Evolutionary conservation across 2,797 vertebrate genomes (phyloP), one percentile per base, ranked within the genome.

Genomic region (Brachyalestes nurse): DNA sequence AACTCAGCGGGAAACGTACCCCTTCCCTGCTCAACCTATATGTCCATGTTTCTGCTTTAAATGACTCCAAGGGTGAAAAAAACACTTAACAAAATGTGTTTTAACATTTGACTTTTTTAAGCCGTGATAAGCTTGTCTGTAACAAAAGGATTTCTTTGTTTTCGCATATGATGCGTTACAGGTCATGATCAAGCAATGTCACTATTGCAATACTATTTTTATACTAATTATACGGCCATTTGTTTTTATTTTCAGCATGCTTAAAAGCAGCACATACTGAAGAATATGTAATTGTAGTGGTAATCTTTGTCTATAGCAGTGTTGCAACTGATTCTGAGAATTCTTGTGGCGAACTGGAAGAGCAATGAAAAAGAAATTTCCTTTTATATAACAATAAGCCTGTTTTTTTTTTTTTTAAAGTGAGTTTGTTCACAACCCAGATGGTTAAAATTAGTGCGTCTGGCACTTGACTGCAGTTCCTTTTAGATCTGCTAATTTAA

Each of bases 401-500:
- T n/a, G n/a, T n/a, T n/a, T n/a, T n/a, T n/a, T n/a, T n/a, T n/a
- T n/a, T n/a, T n/a, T n/a, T n/a, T n/a, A n/a, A n/a, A n/a, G 88
- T 21, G n/a, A 34, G 34, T 34, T 34, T 34, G n/a, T 62, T 64
- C 64, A 80, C 55, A 21, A 77, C 42, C 58, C 75, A 82, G 71
- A 69, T 86, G 87, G 80, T 65, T 75, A 77, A 58, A 72, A 92
- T 92, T 91, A 90, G 75, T 65, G 47, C 49, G 71, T 23, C 76
- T 92, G 90, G 91, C 92, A 91, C 83, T 83, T 90, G 83, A 84
- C 83, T 84, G 72, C 7, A 82, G 82, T 88, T 91, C 83, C 78
- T 81, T 77, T 83, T 81, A 86, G 81, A 80, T 85, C 80, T 84
- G 80, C 80, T 83, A 90, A 87, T 88, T 77, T 82, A 90, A 87